phyloP scores from a whole-genome alignment of 2,113 vertebrate species.

The Embiotoca jacksoni region DNA sequence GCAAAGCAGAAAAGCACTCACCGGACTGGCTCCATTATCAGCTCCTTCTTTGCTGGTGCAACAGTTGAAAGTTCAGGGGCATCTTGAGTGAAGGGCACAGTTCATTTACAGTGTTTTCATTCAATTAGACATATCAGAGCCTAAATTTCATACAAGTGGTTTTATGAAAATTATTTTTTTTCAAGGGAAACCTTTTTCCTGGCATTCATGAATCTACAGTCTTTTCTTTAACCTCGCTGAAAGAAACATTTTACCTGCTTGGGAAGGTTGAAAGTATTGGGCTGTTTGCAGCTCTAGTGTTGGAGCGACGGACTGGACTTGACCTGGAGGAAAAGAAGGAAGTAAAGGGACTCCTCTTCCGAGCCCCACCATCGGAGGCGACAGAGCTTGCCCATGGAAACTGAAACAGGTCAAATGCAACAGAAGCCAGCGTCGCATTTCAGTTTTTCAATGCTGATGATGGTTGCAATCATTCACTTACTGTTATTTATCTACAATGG shows the following conservation, averaged over 20 bases:
- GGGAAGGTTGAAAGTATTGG: background rate
- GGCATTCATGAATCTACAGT: background rate
- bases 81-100: conserved; percentile 14
- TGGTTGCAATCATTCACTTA: no score
- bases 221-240: background rate
- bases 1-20: conserved; percentile 48
- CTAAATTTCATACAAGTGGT: background rate
- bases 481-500: no score
- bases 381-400: conserved; percentile 53
- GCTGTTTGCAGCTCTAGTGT: background rate
- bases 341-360: conserved; percentile 57
- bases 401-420: conserved; percentile 51
- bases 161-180: background rate
- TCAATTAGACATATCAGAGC: background rate
- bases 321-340: conserved; percentile 28
- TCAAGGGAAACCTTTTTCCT: no score
- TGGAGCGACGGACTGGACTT: background rate
- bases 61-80: conserved; percentile 8
- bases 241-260: conserved; percentile 35
- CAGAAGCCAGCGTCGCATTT: background rate
- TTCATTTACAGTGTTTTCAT: conserved; percentile 31
- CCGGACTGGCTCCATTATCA: conserved; percentile 71
- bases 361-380: conserved; percentile 46
- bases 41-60: conserved; percentile 33
- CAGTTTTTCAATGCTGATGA: background rate